Conservation (phyloP, 2,113 vertebrate genomes). For the Gavialis gangeticus region DNA sequence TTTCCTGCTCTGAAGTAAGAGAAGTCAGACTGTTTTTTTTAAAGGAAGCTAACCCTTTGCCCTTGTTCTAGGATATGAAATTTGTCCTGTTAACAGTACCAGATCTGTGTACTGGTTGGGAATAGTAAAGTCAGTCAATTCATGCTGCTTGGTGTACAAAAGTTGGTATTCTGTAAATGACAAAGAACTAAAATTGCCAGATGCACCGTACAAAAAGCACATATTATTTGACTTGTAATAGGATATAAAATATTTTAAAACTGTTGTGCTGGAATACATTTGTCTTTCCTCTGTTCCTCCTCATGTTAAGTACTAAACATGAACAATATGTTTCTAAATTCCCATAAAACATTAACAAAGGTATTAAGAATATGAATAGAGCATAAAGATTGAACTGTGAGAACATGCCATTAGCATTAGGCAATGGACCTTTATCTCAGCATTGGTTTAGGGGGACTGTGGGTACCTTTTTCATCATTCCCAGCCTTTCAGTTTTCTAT, state of each 20-base stretch:
- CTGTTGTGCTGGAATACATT: too few species aligned
- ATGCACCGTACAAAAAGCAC: neutral
- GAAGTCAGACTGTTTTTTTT: neutral
- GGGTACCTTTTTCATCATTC: neutral
- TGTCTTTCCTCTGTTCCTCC: too few species aligned
- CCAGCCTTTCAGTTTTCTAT: neutral
- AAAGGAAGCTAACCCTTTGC: slow-evolving; percentile 19
- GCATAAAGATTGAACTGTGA: neutral
- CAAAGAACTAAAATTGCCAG: neutral
- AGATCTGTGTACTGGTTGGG: too few species aligned
- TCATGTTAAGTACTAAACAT: neutral
- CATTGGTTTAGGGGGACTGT: neutral
- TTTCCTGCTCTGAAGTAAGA: slow-evolving; percentile 47
- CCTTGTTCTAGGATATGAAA: neutral
- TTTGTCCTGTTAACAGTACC: neutral
- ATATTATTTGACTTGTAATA: neutral
- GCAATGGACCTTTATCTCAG: neutral
- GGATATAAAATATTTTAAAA: neutral
- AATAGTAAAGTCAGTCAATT: neutral
- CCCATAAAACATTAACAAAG: neutral
- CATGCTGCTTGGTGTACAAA: neutral
- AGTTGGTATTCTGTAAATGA: neutral
- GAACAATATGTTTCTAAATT: neutral
- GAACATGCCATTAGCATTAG: neutral
- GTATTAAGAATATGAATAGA: neutral